phyloP scores from a whole-genome alignment of 2,888 invertebrate genomes.

The Drosophila koepferae region DNA sequence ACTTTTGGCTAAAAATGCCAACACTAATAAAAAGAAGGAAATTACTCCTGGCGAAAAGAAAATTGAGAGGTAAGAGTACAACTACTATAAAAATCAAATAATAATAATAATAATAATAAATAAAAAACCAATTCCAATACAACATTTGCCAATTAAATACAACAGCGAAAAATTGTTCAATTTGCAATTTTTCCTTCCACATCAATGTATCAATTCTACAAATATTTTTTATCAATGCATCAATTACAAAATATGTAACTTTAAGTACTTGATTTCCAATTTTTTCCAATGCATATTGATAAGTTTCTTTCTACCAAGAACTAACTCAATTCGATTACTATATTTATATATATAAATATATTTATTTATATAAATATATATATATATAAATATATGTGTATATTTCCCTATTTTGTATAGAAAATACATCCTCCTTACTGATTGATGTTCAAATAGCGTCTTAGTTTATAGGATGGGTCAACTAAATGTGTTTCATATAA shows the following conservation, averaged over 20 bases:
- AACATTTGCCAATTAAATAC: conserved; percentile 36
- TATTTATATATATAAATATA: conserved; percentile 1
- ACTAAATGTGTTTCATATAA: conserved; percentile 31
- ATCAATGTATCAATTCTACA: conserved; percentile 49
- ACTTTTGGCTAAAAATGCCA: conserved; percentile 86
- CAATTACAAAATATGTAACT: conserved; percentile 30
- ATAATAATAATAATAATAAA: conserved; percentile 45
- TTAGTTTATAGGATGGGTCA: conserved; percentile 31
- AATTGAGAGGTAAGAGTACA: conserved; percentile 85
- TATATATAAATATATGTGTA: not conserved
- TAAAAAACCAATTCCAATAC: conserved; percentile 43
- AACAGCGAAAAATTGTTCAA: conserved; percentile 46
- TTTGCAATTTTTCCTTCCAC: conserved; percentile 55
- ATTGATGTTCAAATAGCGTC: conserved; percentile 33
- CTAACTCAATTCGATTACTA: conserved; percentile 27
- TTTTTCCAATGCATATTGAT: conserved; percentile 51
- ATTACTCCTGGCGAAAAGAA: conserved; percentile 85
- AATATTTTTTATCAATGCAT: conserved; percentile 57
- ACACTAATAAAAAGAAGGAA: conserved; percentile 85
- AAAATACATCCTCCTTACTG: conserved; percentile 22
- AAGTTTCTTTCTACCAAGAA: conserved; percentile 35
- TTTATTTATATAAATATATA: not conserved
- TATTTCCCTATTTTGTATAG: conserved; percentile 40
- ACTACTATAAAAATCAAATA: conserved; percentile 57
- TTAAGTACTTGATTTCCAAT: conserved; percentile 56